Conservation (phyloP, 2,113 vertebrate genomes). For the Bubo bubo region DNA sequence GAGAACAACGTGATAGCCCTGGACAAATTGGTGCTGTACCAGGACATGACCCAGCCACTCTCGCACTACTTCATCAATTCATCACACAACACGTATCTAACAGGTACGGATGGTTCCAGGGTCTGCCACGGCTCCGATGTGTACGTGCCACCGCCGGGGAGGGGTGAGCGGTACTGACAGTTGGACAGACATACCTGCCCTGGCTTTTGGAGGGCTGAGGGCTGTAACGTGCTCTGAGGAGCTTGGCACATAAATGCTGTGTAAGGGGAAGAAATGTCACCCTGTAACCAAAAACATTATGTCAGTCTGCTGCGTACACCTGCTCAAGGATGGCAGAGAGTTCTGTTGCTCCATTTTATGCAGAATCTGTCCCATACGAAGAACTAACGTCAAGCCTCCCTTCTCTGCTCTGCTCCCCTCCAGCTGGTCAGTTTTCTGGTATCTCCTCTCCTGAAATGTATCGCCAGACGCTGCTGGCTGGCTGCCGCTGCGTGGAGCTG, state of each 20-base stretch:
- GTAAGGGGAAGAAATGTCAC: not conserved
- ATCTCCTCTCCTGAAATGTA: slow-evolving; percentile 97
- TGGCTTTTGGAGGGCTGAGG: not conserved
- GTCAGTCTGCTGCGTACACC: not conserved
- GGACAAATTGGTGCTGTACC: slow-evolving; percentile 84
- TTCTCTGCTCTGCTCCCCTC: not conserved
- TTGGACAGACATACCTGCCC: fast-evolving
- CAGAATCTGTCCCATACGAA: not conserved
- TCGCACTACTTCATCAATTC: slow-evolving; percentile 96
- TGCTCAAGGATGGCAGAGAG: not conserved
- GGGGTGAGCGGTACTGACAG: too few relatives aligned
- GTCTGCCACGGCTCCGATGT: fast-evolving
- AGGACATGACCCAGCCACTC: slow-evolving; percentile 92
- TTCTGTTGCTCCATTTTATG: not conserved
- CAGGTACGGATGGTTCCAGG: slow-evolving; percentile 71
- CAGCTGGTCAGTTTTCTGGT: slow-evolving; percentile 96
- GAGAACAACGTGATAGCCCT: slow-evolving; percentile 88
- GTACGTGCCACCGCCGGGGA: fast-evolving
- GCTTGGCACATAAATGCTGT: not conserved
- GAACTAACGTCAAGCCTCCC: not conserved
- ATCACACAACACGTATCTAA: slow-evolving; percentile 97
- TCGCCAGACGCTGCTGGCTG: slow-evolving; percentile 90
- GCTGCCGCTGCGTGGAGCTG: slow-evolving; percentile 95
- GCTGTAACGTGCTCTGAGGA: not conserved
- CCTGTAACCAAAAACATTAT: not conserved